A percentile compares a stretch with the other conserved stretches of the same genome.
These are phyloP conservation scores for Daboia siamensis DNA, from an alignment of 2,113 vertebrate genomes.

Conservation along the genomic window DNA sequence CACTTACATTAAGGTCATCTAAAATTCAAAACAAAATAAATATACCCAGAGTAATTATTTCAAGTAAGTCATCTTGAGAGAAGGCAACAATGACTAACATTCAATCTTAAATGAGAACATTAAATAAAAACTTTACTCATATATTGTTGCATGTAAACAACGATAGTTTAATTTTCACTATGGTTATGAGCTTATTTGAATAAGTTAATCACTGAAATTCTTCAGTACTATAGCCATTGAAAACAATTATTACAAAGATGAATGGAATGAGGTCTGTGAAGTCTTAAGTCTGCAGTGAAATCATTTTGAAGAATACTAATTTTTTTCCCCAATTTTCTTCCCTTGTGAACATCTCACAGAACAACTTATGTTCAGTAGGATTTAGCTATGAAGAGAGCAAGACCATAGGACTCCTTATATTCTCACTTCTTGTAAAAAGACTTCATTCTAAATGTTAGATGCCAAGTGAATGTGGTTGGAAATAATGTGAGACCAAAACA, in stretches of 20 bases:
- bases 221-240: neutral
- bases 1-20: slow-evolving; percentile 85
- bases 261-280: neutral
- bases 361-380: neutral
- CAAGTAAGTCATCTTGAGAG: neutral
- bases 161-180: neutral
- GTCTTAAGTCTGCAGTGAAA: neutral
- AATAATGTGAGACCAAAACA: neutral
- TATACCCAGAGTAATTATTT: neutral
- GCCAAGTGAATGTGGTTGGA: neutral
- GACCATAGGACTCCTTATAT: neutral
- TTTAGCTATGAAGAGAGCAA: neutral
- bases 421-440: neutral
- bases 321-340: neutral
- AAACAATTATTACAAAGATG: neutral
- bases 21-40: slow-evolving; percentile 47
- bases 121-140: neutral
- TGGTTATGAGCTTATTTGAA: too few relatives aligned
- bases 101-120: neutral
- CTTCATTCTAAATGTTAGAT: neutral
- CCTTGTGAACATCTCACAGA: neutral
- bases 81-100: neutral
- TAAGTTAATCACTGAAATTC: neutral
- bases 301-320: neutral
- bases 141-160: neutral